Evolutionary conservation across 2,888 invertebrate species (phyloP), one percentile per base, ranked within the genome.

Genomic region (Leptopilina syphax): DNA sequence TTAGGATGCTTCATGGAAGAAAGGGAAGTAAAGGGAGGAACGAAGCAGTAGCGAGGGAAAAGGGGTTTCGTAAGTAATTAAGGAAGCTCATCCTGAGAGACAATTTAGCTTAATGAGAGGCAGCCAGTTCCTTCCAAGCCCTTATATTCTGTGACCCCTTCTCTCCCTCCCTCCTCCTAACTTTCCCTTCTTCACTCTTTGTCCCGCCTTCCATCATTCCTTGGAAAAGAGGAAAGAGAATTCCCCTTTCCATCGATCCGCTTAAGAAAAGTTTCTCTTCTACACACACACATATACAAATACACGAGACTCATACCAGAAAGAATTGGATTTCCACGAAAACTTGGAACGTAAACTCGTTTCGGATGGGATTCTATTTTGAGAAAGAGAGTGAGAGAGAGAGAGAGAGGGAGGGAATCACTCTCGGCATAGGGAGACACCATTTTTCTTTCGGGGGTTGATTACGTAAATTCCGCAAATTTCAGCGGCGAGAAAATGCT

Each of bases 21-120:
- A 44, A 44, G 82, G 79, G 81, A 81, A 63, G 70, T 77, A 80
- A 79, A 77, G 81, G 66, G 41, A 65, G 76, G 78, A 82, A 83
- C 81, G 80, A 83, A 83, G 82, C 80, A 68, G 18, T 18, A 18
- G 76, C 78, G 76, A 65, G 68, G 79, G 24, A 70, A 54, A 50
- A 57, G 54, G 73, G 73, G 73, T 73, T 54, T 9, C 73, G 78
- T 79, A 85, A 89, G 90, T 91, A 90, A 91, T 91, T 91, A 91
- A 91, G 90, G 90, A 87, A 90, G 89, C 90, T 91, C 90, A 90
- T 91, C 89, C 88, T 88, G 86, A 85, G 88, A 89, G 91, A 91
- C 91, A 90, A 91, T 91, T 91, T 89, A 90, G 88, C 89, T 91
- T 91, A 90, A 91, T 91, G 91, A 91, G 90, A 89, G 87, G 81